Base-by-base conservation (phyloP, 2,797 vertebrate species). In the Corythornis leucogaster region DNA sequence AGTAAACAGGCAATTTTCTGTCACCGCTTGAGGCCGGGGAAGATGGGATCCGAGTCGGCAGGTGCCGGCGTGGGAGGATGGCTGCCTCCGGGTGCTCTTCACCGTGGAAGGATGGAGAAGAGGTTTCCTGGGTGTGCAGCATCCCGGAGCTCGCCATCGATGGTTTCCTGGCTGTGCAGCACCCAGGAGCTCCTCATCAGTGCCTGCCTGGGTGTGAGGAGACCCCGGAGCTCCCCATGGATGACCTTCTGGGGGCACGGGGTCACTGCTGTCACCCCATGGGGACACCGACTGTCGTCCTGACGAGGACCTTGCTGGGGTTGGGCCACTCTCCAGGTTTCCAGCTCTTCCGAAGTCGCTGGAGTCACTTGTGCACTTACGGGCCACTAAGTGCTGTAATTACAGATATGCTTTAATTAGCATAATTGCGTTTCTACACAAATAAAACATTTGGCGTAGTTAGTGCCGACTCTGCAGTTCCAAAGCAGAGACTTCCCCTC, bases 341-440 rank as follows among this genome's bases (percentile, higher is more conserved):
- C 21, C 54, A 55, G 53, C 69, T 78, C 42, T 76, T 77, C 54
- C 45, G 4, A 58, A 85, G 73, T 54, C 75, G 67, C 89, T 58
- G 19, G 70, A 54, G 75, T 88, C 77, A 74, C 68, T 63, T 6
- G 61, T 40, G 62, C 80, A 53, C 85, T 73, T 62, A 69, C 4
- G 87, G 94, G 85, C 89, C 94, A 85, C 95, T 83, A 68, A 95
- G 90, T 76, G 89, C 91, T 84, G 85, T 96, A 96, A 95, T 95
- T 95, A 95, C 85, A 78, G 92, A 73, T 80, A 78, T 55, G 89
- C 93, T 94, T 95, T 93, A 95, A 96, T 96, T 94, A 96, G 59
- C 93, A 79, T 96, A 95, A 96, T 96, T 96, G 79, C 77, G 3
- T 93, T 81, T 78, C 80, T 89, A 92, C 86, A 74, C 92, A 96